Evolutionary conservation across 2,888 invertebrate genomes (phyloP).

Genomic region (Aradus depressus): DNA sequence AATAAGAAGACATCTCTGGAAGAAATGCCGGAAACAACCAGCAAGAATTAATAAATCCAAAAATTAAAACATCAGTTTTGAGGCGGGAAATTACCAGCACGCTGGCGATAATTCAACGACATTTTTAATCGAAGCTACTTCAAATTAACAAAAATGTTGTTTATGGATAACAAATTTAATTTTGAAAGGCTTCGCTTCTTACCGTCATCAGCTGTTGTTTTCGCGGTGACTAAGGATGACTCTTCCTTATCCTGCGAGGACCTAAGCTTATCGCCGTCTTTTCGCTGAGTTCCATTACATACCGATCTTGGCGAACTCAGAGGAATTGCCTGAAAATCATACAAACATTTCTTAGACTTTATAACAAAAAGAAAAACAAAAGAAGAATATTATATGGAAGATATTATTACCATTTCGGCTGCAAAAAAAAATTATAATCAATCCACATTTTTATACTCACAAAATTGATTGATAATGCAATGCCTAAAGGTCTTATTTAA

Average conservation of each 20-base stretch:
- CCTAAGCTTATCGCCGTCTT: slow-evolving; percentile 23
- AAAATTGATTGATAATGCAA: no score
- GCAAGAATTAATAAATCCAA: no score
- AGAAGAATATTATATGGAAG: not conserved
- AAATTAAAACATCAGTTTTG: no score
- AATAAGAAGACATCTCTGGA: no score
- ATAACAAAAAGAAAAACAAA: slow-evolving; percentile 5
- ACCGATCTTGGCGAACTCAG: slow-evolving; percentile 26
- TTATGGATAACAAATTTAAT: no score
- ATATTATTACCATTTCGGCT: not conserved
- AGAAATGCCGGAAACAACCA: no score
- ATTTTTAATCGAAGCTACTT: no score
- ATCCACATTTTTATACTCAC: not conserved
- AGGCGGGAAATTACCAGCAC: no score
- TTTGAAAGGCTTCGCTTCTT: no score
- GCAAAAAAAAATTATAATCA: not conserved
- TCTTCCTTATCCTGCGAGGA: slow-evolving; percentile 30
- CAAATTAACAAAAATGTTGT: no score
- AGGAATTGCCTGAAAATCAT: slow-evolving; percentile 29
- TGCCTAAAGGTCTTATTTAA: no score
- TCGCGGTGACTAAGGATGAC: slow-evolving; percentile 30
- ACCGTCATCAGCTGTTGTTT: slow-evolving; percentile 31
- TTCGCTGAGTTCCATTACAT: slow-evolving; percentile 22
- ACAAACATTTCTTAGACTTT: not conserved
- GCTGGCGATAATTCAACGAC: no score